Evolutionary conservation across 2,113 vertebrate species (phyloP), one percentile per base, ranked within the genome.

Genomic region (Saccopteryx leptura): DNA sequence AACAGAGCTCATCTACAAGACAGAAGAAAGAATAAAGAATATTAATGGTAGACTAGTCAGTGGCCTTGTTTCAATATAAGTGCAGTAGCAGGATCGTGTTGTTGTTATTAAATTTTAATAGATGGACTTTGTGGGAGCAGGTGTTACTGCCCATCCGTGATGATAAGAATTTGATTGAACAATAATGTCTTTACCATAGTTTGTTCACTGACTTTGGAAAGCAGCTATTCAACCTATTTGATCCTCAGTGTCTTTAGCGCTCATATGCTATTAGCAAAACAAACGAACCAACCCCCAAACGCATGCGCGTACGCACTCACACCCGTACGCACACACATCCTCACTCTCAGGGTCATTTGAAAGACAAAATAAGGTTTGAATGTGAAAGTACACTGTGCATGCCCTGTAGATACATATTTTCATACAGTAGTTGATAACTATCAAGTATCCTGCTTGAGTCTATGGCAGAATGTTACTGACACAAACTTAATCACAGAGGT

Each of bases 81-180:
- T 31, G 56, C 12, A 93, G 46, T 50, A 61, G 48, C 6, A 56
- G 60, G 9, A 75, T 71, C 14, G 18, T 28, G 33, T 54, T 78
- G 56, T 24, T 69, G 11, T 86, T 88, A 81, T 72, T 89, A 95
- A 91, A 63, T 71, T 92, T 87, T 84, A 92, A 33, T 86, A 89
- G 69, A 83, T 90, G 83, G 63, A 31, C 66, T 39, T 90, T 54
- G 61, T 39, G 48, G 54, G 48, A 94, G 52, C 65, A 90, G 60
- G 31, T 90, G 66, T 93, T 91, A 52, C 31, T 78, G 48, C 23
- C 72, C 23, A 28, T 50, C 5, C 18, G n/a, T 23, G 4, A 81
- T 91, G 76, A 71, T 94, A 85, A 91, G 54, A 82, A 46, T 89
- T 93, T 83, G 75, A 63, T 74, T 74, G n/a, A 63, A 69, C 24